Percentiles rank a stretch among this genome's conserved stretches.
phyloP scores from a whole-genome alignment of 2,888 invertebrate species.

The Willowsia nigromaculata region DNA sequence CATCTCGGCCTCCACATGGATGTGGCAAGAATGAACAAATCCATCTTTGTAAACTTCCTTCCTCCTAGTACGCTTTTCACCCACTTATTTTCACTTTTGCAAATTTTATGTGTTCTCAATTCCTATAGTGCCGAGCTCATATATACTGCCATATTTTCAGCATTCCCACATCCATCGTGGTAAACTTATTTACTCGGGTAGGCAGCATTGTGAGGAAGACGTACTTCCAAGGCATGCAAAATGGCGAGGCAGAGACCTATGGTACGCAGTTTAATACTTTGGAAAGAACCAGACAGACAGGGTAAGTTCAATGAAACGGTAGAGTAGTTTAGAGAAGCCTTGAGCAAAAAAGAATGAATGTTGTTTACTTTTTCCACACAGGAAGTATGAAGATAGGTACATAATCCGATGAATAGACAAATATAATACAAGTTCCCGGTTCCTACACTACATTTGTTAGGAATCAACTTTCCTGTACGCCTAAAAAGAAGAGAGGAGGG shows the following conservation, averaged over 20 bases:
- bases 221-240: not conserved
- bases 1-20: not conserved
- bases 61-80: not conserved
- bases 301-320: not conserved
- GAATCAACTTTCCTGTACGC: not conserved
- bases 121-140: too few species aligned
- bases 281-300: not conserved
- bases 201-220: not conserved
- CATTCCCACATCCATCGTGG: not conserved
- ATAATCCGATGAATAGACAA: not conserved
- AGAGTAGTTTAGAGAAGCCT: not conserved
- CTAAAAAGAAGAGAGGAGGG: not conserved
- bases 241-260: not conserved
- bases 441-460: not conserved
- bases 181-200: not conserved
- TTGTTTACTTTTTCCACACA: constrained; percentile 35
- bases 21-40: not conserved
- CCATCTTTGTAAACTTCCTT: not conserved
- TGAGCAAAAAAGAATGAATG: constrained; percentile 17
- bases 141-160: not conserved
- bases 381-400: not conserved
- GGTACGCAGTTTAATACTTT: not conserved
- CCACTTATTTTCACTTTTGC: not conserved
- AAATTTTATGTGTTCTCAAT: not conserved
- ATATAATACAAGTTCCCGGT: not conserved